A percentile compares a stretch with the other conserved stretches of the same genome.
Evolutionary conservation across 2,888 invertebrate species (phyloP).

Genomic region (Leptarthrus brevirostris): DNA sequence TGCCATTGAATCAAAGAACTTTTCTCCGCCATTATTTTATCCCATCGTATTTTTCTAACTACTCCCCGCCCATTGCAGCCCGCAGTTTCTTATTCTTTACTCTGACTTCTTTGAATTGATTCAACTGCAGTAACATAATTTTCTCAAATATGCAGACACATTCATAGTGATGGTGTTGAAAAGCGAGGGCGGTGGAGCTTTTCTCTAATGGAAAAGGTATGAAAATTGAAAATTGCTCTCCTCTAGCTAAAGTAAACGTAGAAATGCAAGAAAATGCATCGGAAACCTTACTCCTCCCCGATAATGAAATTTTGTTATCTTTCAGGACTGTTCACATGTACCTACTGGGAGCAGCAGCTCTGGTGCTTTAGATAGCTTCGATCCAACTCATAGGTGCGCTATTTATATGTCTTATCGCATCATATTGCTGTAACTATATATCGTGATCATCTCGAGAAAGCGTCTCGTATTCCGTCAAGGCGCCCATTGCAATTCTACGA

Average conservation of each 20-base stretch:
- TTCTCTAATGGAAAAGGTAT: constrained; percentile 6
- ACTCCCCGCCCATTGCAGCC: no score
- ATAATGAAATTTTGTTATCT: constrained; percentile 24
- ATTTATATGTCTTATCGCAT: neutral
- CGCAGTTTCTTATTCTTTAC: constrained; percentile 15
- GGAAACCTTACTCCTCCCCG: neutral
- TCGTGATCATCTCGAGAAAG: neutral
- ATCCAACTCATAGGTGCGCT: constrained; percentile 1
- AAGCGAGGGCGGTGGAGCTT: neutral
- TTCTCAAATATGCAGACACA: constrained; percentile 1
- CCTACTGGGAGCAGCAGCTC: neutral
- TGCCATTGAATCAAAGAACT: constrained; percentile 33
- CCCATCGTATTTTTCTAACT: constrained; percentile 2
- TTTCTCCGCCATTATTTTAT: constrained; percentile 17
- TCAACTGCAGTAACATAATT: constrained; percentile 30
- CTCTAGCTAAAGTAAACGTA: neutral
- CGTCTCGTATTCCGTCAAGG: neutral
- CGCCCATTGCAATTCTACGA: neutral
- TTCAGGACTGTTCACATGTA: neutral
- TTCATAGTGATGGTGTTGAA: constrained; percentile 1
- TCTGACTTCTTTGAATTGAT: neutral
- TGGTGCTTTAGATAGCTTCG: neutral
- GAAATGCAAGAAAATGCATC: constrained; percentile 26
- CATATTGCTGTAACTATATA: neutral
- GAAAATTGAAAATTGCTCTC: neutral